phyloP scores from a whole-genome alignment of 2,113 vertebrate genomes.

The Sceloporus undulatus region DNA sequence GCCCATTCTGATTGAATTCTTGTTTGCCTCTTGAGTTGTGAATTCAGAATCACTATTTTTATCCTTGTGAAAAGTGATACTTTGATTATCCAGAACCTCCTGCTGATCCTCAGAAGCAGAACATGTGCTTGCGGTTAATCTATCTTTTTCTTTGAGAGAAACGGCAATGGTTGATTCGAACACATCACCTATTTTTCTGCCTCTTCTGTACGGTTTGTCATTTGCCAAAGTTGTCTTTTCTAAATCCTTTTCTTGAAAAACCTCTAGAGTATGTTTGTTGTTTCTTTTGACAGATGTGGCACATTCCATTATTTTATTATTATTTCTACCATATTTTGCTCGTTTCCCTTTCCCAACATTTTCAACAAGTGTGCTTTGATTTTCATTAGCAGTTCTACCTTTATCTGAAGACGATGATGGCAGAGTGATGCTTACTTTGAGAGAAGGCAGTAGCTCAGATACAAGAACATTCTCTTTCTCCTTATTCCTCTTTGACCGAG shows the following conservation, averaged over 20 bases:
- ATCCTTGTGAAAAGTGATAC: background rate
- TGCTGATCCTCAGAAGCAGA: background rate
- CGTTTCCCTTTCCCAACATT: background rate
- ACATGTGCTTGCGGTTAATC: background rate
- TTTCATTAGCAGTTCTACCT: background rate
- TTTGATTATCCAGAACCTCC: background rate
- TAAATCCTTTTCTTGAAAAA: background rate
- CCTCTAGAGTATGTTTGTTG: background rate
- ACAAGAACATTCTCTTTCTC: background rate
- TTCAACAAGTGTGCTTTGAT: background rate
- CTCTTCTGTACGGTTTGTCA: background rate
- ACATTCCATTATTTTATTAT: background rate
- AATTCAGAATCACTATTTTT: slow-evolving; percentile 10
- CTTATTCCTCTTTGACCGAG: slow-evolving; percentile 19
- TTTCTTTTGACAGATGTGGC: slow-evolving; percentile 7
- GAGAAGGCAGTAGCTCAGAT: background rate
- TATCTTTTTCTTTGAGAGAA: background rate
- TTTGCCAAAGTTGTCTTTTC: background rate
- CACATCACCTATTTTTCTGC: background rate
- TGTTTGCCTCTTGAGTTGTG: background rate
- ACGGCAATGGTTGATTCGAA: background rate
- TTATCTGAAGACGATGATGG: background rate
- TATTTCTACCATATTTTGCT: background rate
- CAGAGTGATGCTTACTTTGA: slow-evolving; percentile 5
- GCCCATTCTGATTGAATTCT: background rate